Evolutionary conservation across 2,888 invertebrate genomes (phyloP), one percentile per base, ranked within the genome.

Genomic region (Nezara viridula): DNA sequence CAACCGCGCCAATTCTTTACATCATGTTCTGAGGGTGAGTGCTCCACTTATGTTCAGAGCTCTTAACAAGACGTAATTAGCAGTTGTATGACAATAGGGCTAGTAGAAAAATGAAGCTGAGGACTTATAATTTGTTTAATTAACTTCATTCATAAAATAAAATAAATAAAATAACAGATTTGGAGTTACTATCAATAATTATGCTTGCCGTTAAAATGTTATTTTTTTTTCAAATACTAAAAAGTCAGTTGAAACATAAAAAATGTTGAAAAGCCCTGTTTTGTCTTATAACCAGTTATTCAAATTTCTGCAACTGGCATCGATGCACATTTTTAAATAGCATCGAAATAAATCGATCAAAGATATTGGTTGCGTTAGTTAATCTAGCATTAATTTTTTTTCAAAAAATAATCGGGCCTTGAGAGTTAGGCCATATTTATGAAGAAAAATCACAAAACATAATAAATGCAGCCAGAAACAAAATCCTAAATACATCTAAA

Each of bases 1-100:
- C 44, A n/a, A 44, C 44, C 81, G 10, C 44, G 81, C 10, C 81
- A 81, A 37, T 81, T 81, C 66, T 73, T 73, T 73, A 37, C 66
- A 32, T 66, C 66, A 66, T 66, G 32, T 66, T 66, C 66, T 16
- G 3, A 5, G 1, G 3, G 7, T 7, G 12, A n/a, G 27, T 12
- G 6, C 66, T 21, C 7, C 66, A 73, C 66, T 73, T 21, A 5
- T 73, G 32, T 73, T 73, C 32, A 12, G 6, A 2, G 32, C 14
- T 27, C 66, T 73, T 73, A 73, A 27, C 37, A 21, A 10, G 19
- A 37, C 66, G 37, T 73, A 73, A 73, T 73, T 73, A 73, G 66
- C 37, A 37, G 37, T 37, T 7, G 19, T 37, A 73, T 7, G 37
- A 44, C 44, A 44, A 44, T 44, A 44, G 44, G 5, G 44, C 44